Base-by-base conservation (phyloP, 1,140 invertebrate genomes). In the Papilio polytes region DNA sequence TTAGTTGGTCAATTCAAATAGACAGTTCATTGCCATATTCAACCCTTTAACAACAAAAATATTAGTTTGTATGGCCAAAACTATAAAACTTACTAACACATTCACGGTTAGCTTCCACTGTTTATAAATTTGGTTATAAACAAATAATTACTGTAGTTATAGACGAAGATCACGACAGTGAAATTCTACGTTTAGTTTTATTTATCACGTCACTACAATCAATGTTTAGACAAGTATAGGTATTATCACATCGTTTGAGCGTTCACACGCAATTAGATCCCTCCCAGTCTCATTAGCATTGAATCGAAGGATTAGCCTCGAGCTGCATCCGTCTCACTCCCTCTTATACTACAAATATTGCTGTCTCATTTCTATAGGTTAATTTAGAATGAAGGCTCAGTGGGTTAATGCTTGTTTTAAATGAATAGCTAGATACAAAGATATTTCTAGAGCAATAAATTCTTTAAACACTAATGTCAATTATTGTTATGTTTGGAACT, bases 241-340 rank as follows among this genome's bases (percentile, higher is more conserved):
- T 91, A 92, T 91, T 90, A 91, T 91, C 88, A 88, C 86, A 78
- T 88, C 86, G 85, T 90, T 90, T 91, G 89, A 89, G 86, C 90
- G 89, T 94, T 93, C 90, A 88, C 90, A 92, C 91, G 89, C 91
- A 94, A 94, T 94, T 92, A 94, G 91, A 91, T 83, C 87, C 87
- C 87, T 87, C 87, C 87, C 87, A 85, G 89, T 87, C 89, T 94
- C 90, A 94, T 94, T 94, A 93, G 88, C 91, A 90, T 90, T 84
- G 74, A 72, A 81, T 76, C 83, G 82, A 74, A 86, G 82, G 82
- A 78, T 78, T 78, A 81, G 80, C 89, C 87, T 82, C 85, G 76
- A 88, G 59, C n/a, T 85, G 81, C 78, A 84, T 1, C 83, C 81
- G 85, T 90, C 85, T 80, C 83, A 9, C 72, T 92, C 86, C 80